phyloP scores from a whole-genome alignment of 2,113 vertebrate genomes.

The Sceloporus tristichus region DNA sequence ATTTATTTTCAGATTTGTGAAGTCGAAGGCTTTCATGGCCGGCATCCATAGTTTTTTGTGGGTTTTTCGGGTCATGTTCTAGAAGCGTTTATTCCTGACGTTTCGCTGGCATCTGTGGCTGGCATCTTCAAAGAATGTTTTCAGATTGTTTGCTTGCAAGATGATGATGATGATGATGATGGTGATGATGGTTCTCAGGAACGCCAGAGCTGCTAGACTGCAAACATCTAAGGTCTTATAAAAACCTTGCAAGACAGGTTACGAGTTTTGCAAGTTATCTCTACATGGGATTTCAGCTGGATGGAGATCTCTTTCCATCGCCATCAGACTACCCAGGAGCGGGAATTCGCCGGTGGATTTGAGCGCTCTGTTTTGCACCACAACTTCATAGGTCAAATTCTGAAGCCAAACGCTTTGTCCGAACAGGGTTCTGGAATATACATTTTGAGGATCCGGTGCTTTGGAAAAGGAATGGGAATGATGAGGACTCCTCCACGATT shows the following conservation, averaged over 20 bases:
- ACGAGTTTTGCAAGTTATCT: too few relatives aligned
- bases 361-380: rapidly evolving
- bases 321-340: not conserved
- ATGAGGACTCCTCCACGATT: not conserved
- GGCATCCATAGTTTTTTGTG: too few relatives aligned
- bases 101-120: too few relatives aligned
- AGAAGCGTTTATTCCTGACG: too few relatives aligned
- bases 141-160: too few relatives aligned
- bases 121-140: too few relatives aligned
- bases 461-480: not conserved
- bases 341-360: not conserved
- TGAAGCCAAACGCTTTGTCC: not conserved
- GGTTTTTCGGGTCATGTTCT: too few relatives aligned
- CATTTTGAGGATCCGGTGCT: too few relatives aligned
- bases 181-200: not conserved
- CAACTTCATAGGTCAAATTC: not conserved
- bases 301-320: not conserved
- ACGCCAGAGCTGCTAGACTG: not conserved
- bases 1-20: too few relatives aligned
- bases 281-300: rapidly evolving
- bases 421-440: rapidly evolving
- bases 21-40: too few relatives aligned
- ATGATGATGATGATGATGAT: too few relatives aligned
- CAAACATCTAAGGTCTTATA: not conserved
- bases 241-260: not conserved